Evolutionary conservation across 2,113 vertebrate genomes (phyloP).

Genomic region (Platichthys flesus): DNA sequence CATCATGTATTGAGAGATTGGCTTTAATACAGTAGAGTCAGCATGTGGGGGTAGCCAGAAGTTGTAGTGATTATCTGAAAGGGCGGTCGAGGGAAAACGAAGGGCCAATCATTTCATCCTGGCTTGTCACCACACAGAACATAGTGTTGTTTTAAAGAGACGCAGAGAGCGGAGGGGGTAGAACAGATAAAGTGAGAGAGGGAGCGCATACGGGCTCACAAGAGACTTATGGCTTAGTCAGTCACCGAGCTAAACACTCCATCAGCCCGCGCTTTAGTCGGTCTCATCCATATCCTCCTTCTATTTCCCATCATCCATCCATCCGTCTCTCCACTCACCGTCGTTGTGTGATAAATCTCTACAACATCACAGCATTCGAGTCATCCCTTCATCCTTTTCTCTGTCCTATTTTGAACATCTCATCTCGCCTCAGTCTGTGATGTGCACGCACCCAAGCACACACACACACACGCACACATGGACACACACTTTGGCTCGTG

Average conservation of each 20-base stretch:
- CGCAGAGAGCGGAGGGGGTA: conserved; percentile 19
- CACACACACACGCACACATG: conserved; percentile 22
- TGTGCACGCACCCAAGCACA: conserved; percentile 10
- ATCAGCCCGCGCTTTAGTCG: conserved; percentile 74
- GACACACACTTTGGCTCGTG: conserved; percentile 11
- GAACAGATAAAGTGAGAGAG: conserved; percentile 42
- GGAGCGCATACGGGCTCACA: conserved; percentile 56
- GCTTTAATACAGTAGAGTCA: conserved; percentile 65
- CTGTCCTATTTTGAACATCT: conserved; percentile 65
- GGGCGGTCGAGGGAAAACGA: conserved; percentile 69
- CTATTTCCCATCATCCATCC: conserved; percentile 77
- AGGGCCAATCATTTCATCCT: conserved; percentile 79
- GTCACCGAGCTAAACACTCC: conserved; percentile 79
- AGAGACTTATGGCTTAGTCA: conserved; percentile 82
- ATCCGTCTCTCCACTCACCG: conserved; percentile 57
- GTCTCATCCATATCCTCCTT: conserved; percentile 72
- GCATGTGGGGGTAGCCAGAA: conserved; percentile 51
- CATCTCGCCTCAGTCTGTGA: conserved; percentile 57
- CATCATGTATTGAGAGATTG: conserved; percentile 44
- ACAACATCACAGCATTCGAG: conserved; percentile 53
- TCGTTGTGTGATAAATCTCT: conserved; percentile 61
- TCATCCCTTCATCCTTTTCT: conserved; percentile 57
- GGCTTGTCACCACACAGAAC: conserved; percentile 72
- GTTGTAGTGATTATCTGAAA: conserved; percentile 68
- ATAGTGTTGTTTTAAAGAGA: conserved; percentile 70